These are phyloP conservation scores for Nerophis lumbriciformis DNA, from an alignment of 2,113 vertebrate genomes.

Conservation along the genomic window DNA sequence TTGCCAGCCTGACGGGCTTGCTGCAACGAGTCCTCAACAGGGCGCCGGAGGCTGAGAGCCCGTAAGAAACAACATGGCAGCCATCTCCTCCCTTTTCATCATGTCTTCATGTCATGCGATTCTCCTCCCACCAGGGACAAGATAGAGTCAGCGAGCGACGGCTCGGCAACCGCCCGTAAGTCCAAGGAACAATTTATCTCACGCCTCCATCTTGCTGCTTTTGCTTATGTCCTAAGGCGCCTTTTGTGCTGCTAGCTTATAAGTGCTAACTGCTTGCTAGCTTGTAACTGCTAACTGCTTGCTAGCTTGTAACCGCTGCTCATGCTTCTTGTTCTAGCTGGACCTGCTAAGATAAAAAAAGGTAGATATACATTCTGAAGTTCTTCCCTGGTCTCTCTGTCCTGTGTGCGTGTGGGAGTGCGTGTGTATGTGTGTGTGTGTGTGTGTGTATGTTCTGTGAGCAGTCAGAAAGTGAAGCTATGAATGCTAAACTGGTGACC, in stretches of 20 bases:
- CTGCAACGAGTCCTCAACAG: constrained; percentile 91
- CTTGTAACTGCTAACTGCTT: constrained; percentile 26
- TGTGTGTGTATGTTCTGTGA: constrained; percentile 9
- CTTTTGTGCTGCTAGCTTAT: background rate
- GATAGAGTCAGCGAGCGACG: constrained; percentile 85
- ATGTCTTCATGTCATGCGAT: background rate
- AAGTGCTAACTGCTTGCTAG: background rate
- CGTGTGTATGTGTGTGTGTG: constrained; percentile 11
- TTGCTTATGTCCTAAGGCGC: background rate
- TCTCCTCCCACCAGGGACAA: constrained; percentile 81
- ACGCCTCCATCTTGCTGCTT: background rate
- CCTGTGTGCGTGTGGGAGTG: constrained; percentile 4
- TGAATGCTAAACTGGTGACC: no score
- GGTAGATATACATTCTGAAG: constrained; percentile 56
- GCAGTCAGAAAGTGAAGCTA: no score
- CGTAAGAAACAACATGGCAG: constrained; percentile 66
- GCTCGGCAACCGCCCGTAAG: constrained; percentile 80
- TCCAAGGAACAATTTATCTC: constrained; percentile 1
- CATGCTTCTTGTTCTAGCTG: constrained; percentile 76
- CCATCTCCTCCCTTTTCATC: no score
- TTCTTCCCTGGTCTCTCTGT: background rate
- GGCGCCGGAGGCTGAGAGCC: constrained; percentile 83
- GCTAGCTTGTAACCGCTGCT: constrained; percentile 42
- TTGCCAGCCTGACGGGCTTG: constrained; percentile 92
- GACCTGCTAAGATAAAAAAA: constrained; percentile 72